These are phyloP conservation scores for Pachypsylla venusta DNA, from an alignment of 1,140 invertebrate species.

Conservation along the genomic window DNA sequence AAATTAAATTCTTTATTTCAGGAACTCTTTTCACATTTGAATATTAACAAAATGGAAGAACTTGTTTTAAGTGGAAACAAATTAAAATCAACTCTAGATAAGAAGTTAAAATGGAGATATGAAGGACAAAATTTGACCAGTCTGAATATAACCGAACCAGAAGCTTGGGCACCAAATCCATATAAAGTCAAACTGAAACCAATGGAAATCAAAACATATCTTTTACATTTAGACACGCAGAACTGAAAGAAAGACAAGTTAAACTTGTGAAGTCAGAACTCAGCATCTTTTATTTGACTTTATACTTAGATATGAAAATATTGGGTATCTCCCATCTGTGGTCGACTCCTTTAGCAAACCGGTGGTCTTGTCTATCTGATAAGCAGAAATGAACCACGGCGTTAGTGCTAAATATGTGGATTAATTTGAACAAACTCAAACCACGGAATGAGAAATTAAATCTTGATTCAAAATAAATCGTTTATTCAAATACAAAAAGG, in stretches of 20 bases:
- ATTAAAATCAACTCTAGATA: slow-evolving; percentile 9
- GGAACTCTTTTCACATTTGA: slow-evolving; percentile 17
- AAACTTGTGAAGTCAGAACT: neutral
- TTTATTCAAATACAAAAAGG: too few relatives aligned
- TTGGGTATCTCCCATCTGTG: neutral
- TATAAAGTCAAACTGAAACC: slow-evolving; percentile 12
- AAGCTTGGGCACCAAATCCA: neutral
- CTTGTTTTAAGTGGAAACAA: slow-evolving; percentile 19
- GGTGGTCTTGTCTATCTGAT: neutral
- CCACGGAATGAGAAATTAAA: too few relatives aligned
- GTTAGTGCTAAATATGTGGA: neutral
- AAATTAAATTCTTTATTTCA: slow-evolving; percentile 9
- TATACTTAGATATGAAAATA: too few relatives aligned
- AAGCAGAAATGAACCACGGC: neutral
- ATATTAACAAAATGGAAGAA: slow-evolving; percentile 17
- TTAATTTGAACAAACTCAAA: too few relatives aligned
- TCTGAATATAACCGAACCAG: slow-evolving; percentile 2
- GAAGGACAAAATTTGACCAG: slow-evolving; percentile 7
- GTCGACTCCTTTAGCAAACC: neutral
- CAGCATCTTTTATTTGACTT: too few relatives aligned
- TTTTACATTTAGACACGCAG: slow-evolving; percentile 16
- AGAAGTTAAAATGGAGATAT: slow-evolving; percentile 18
- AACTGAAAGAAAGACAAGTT: neutral
- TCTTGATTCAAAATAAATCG: too few relatives aligned
- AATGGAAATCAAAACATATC: slow-evolving; percentile 22